Evolutionary conservation across 2,888 invertebrate species (phyloP).

Genomic region (Epirrita christyi): DNA sequence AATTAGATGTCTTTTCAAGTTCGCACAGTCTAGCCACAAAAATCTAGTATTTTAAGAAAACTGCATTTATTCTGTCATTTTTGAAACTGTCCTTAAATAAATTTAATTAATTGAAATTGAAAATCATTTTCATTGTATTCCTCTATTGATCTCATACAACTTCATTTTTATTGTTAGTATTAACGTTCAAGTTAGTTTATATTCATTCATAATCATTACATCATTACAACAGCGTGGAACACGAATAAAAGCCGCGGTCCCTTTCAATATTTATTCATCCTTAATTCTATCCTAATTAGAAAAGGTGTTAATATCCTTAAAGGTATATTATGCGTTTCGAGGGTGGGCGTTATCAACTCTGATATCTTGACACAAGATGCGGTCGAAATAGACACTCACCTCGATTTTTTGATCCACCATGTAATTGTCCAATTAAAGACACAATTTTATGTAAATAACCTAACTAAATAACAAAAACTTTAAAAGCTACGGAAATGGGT

Average conservation of each 20-base stretch:
- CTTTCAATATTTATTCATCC: conserved; percentile 72
- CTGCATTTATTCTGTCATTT: no score
- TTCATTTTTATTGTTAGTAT: no score
- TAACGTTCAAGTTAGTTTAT: no score
- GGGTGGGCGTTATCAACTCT: conserved; percentile 74
- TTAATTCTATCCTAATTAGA: conserved; percentile 78
- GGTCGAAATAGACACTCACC: conserved; percentile 66
- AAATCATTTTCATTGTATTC: no score
- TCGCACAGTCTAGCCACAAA: no score
- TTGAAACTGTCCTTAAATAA: no score
- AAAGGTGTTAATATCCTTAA: conserved; percentile 81
- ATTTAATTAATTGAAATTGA: no score
- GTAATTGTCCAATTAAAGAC: conserved; percentile 82
- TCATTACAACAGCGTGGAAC: conserved; percentile 1
- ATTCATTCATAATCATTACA: not conserved
- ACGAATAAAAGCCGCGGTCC: conserved; percentile 50
- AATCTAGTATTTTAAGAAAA: no score
- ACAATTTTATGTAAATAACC: conserved; percentile 77
- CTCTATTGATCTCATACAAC: no score
- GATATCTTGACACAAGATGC: conserved; percentile 74
- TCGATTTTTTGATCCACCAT: conserved; percentile 63
- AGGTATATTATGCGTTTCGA: conserved; percentile 64
- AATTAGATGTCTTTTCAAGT: no score
- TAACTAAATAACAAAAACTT: conserved; percentile 44
- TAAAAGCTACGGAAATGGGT: conserved; percentile 28